phyloP scores from a whole-genome alignment of 2,888 invertebrate genomes.

The Alsophila aescularia region DNA sequence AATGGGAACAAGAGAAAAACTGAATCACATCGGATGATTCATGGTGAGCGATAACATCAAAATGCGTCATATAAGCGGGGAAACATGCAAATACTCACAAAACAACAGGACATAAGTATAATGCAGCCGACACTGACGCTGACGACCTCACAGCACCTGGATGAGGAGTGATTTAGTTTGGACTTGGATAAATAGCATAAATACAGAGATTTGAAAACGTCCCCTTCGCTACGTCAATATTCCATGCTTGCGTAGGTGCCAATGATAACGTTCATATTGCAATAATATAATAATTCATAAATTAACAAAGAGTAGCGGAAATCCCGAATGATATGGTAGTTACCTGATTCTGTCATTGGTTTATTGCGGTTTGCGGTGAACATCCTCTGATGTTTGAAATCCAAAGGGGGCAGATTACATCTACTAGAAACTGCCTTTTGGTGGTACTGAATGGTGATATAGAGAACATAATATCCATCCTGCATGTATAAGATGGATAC shows the following conservation, averaged over 20 bases:
- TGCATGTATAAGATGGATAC: no score
- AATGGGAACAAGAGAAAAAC: slow-evolving; percentile 8
- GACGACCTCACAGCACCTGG: slow-evolving; percentile 14
- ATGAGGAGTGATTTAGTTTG: slow-evolving; percentile 2
- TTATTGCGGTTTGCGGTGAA: no score
- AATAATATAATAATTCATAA: neutral
- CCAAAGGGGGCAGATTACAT: no score
- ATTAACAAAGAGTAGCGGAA: neutral
- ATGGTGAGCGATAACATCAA: slow-evolving; percentile 5
- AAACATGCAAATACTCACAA: slow-evolving; percentile 22
- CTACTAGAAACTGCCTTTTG: no score
- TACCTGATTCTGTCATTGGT: no score
- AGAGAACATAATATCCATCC: no score
- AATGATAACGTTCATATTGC: neutral
- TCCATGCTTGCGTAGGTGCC: neutral
- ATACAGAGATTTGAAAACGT: neutral
- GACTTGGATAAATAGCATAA: neutral
- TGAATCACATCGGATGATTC: slow-evolving; percentile 22
- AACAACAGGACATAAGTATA: slow-evolving; percentile 13
- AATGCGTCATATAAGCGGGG: slow-evolving; percentile 9
- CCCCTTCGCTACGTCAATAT: neutral
- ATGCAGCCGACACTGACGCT: neutral
- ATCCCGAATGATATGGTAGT: no score
- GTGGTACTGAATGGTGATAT: no score
- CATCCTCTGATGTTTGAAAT: no score